Evolutionary conservation across 1,140 invertebrate genomes (phyloP), one percentile per base, ranked within the genome.

Genomic region (Trissolcus basalis): DNA sequence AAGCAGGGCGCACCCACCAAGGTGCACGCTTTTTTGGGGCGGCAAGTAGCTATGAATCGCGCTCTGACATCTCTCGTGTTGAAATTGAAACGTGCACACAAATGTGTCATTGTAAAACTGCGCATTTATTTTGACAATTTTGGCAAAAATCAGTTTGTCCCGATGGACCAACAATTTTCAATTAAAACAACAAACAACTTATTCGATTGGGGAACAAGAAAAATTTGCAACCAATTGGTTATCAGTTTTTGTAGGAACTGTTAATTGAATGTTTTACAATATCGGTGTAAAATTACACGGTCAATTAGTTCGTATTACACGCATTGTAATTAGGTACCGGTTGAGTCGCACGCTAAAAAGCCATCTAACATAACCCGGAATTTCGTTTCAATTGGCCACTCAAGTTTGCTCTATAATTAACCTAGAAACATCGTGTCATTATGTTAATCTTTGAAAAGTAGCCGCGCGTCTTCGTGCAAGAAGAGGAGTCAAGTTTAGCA

Each of bases 31-130:
- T 65, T 72, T 72, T 63, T 58, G 60, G 60, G 33, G 45, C 51
- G 44, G 55, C 60, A 65, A 65, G 59, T 63, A 58, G 19, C 53
- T 71, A 71, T 71, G 68, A 71, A 71, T 71, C 47, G 68, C 39
- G 12, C 45, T 53, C 59, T 51, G 53, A 58, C 67, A 51, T 71
- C 68, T 58, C 27, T 45, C 45, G 59, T 47, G 59, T 36, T 63
- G 59, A 56, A 63, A 63, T 56, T 71, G 61, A 56, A 71, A 69
- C 35, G 33, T 53, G 49, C 32, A 50, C 63, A 60, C 65, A 54
- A 54, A 61, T 56, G 33, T 70, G 44, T 70, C 58, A 56, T 56
- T 51, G 50, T 61, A 55, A 51, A 70, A 55, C 44, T 51, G 12
- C n/a, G n/a, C 1, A 6, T 15, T 12, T n/a, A 12, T 61, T 32